Base-by-base conservation (phyloP, 2,113 vertebrate genomes). In the Nematolebias whitei region DNA sequence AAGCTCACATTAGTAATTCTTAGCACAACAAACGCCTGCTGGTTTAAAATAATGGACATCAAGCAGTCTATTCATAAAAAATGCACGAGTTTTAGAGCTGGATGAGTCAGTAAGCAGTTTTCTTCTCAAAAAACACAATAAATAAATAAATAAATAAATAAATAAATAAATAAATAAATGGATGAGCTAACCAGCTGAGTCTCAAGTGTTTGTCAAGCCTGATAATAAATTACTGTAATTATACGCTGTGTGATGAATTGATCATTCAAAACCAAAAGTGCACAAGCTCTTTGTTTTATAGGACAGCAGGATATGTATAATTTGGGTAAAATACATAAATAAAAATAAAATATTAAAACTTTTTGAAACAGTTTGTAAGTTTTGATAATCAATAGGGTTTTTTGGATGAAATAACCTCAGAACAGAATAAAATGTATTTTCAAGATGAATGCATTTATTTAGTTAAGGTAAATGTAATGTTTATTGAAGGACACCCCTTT, bases 11-110 rank as follows among this genome's bases (percentile, higher is more conserved):
- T 15, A 6, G 9, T 43, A 16, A 43, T 57, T 41, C 22, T 23
- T 43, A 4, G 22, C 38, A 43, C 55, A 57, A 57, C 23, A 24
- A 57, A 16, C 4, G 20, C 39, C 24, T 20, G 22, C 39, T 57
- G 15, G 41, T 57, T 56, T 40, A 11, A 56, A 56, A 39, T 40
- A 10, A 56, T 56, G 14, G 20, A 57, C 22, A 24, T 43, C 20
- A 15, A 57, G 24, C 20, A 57, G 55, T 43, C 9, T 4, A 43
- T 24, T 9, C 39, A 24, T 14, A 14, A 43, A 23, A 44, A 44
- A 44, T 59, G 7, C 26, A 44, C 29, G 12, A 18, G 18, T 26
- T 2, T 15, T 26, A 16, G 11, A 26, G 12, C 3, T 12, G 56
- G 15, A 59, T 59, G 8, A 44, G 44, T 29, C 56, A 26, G 23